Conservation (phyloP, 1,140 invertebrate species). For the Listronotus bonariensis region DNA sequence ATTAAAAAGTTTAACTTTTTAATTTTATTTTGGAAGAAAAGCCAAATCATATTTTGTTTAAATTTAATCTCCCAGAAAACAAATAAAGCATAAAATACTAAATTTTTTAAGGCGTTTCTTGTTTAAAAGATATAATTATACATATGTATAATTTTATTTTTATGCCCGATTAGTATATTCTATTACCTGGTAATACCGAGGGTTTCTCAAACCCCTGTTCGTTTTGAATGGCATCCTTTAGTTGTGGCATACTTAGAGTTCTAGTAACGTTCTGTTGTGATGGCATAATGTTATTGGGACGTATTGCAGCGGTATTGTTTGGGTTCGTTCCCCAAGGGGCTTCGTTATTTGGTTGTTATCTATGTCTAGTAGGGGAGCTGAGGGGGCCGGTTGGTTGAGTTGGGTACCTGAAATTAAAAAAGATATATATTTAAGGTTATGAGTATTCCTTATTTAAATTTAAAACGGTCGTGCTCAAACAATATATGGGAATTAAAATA, state of each 20-base stretch:
- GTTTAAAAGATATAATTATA: no score
- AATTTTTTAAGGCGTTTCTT: no score
- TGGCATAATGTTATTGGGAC: conserved; percentile 62
- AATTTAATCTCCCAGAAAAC: no score
- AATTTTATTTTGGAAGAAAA: no score
- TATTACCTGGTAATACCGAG: conserved; percentile 12
- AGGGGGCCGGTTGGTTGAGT: conserved; percentile 65
- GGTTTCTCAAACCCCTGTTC: conserved; percentile 26
- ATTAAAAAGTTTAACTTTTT: no score
- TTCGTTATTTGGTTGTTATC: conserved; percentile 61
- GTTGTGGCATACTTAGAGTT: conserved; percentile 79
- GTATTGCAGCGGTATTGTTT: conserved; percentile 61
- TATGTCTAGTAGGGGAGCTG: conserved; percentile 73
- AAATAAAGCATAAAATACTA: no score
- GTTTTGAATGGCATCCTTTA: conserved; percentile 49
- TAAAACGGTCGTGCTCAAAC: not conserved
- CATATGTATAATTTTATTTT: no score
- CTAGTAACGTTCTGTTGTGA: conserved; percentile 62
- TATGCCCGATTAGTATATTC: no score
- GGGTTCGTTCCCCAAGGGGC: conserved; percentile 55
- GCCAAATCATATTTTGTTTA: no score
- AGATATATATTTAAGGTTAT: no score
- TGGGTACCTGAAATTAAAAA: conserved; percentile 11
- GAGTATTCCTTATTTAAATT: no score
- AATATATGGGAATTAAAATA: no score